Evolutionary conservation across 2,113 vertebrate genomes (phyloP).

Genomic region (Rhinopithecus roxellana): DNA sequence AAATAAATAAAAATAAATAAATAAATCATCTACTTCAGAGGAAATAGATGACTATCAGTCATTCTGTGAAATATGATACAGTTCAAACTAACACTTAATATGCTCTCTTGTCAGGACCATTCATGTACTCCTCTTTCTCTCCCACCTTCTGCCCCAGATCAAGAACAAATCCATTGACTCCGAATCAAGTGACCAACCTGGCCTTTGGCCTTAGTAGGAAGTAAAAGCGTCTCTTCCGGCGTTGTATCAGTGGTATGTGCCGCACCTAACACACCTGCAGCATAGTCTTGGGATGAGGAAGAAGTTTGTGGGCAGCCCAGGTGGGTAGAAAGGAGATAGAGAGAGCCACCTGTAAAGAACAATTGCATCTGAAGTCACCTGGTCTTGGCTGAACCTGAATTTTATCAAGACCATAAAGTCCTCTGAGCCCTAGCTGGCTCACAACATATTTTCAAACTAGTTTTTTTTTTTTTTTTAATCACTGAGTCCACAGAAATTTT

Average conservation of each 20-base stretch:
- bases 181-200: not conserved
- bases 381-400: not conserved
- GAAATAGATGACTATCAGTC: slow-evolving; percentile 7
- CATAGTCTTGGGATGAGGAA: not conserved
- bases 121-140: not conserved
- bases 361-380: not conserved
- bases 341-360: not conserved
- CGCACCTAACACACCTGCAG: not conserved
- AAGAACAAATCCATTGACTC: not conserved
- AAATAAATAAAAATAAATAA: not conserved
- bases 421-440: not conserved
- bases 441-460: slow-evolving; percentile 26
- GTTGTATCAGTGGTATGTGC: not conserved
- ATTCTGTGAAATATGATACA: not conserved
- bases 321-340: slow-evolving; percentile 24
- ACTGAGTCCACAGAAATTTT: slow-evolving; percentile 42
- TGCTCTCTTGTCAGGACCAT: not conserved
- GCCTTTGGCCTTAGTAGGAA: not conserved
- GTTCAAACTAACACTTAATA: not conserved
- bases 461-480: not conserved
- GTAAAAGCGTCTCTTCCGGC: not conserved
- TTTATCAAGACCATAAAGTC: slow-evolving; percentile 20
- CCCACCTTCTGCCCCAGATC: not conserved
- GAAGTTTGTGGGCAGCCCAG: not conserved
- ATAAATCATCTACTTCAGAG: slow-evolving; percentile 41